These are phyloP conservation scores for Enteromius anoplus DNA, from an alignment of 2,797 vertebrate species.

Conservation along the genomic window DNA sequence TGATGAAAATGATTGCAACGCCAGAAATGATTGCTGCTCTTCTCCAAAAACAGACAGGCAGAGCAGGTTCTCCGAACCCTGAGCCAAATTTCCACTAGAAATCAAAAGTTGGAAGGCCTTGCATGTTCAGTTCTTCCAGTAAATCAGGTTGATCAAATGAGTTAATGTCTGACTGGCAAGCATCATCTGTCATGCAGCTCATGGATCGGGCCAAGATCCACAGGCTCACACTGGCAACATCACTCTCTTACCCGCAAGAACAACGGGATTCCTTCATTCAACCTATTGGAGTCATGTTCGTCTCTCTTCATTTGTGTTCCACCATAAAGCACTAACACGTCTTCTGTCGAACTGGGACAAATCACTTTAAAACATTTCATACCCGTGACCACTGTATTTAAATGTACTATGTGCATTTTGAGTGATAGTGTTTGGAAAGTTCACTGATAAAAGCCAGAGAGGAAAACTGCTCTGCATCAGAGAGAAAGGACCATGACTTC, in stretches of 20 bases:
- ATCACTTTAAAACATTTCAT: constrained; percentile 9
- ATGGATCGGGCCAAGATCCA: constrained; percentile 4
- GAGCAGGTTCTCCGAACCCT: background rate
- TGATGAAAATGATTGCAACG: background rate
- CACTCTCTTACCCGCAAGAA: background rate
- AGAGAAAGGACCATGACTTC: constrained; percentile 54
- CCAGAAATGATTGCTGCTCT: constrained; percentile 12
- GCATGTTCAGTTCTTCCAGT: constrained; percentile 10
- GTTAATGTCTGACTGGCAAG: constrained; percentile 28
- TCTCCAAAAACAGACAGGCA: constrained; percentile 16
- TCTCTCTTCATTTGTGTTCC: constrained; percentile 27
- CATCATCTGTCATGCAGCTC: constrained; percentile 32
- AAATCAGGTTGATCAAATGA: constrained; percentile 37
- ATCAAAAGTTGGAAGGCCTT: constrained; percentile 26
- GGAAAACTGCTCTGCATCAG: constrained; percentile 61
- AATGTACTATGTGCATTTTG: constrained; percentile 49
- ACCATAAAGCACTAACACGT: constrained; percentile 4
- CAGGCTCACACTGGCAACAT: constrained; percentile 25
- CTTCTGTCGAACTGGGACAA: constrained; percentile 16
- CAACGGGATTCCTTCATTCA: background rate
- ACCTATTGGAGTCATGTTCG: background rate
- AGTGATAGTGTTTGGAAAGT: constrained; percentile 47
- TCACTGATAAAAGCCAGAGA: constrained; percentile 60
- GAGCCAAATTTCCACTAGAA: constrained; percentile 35
- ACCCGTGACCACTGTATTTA: background rate